Evolutionary conservation across 2,113 vertebrate genomes (phyloP).

Genomic region (Bubalus kerabau): DNA sequence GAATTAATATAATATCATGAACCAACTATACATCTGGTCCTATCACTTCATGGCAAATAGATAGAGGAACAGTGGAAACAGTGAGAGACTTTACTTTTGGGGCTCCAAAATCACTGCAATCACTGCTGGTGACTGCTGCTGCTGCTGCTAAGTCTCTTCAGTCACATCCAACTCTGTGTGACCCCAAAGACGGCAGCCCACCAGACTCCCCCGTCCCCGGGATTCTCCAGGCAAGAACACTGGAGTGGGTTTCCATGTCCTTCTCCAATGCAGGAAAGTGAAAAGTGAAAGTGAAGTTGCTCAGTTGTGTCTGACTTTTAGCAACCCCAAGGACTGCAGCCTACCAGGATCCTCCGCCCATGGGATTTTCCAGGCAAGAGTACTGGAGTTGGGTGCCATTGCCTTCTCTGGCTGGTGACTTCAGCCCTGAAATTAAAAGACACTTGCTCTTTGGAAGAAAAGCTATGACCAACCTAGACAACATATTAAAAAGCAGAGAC

Average conservation of each 20-base stretch:
- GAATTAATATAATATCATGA: not conserved
- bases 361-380: too few relatives aligned
- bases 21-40: not conserved
- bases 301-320: too few relatives aligned
- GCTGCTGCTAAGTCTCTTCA: too few relatives aligned
- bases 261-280: too few relatives aligned
- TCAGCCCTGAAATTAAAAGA: not conserved
- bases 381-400: too few relatives aligned
- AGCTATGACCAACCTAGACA: not conserved
- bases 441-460: not conserved
- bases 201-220: accelerated
- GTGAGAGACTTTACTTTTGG: not conserved
- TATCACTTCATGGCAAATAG: not conserved
- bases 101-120: not conserved
- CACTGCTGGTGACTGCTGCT: too few relatives aligned
- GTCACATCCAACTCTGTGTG: accelerated
- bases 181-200: too few relatives aligned
- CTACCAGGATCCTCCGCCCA: too few relatives aligned
- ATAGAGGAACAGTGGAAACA: not conserved
- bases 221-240: too few relatives aligned
- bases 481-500: not conserved
- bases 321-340: too few relatives aligned
- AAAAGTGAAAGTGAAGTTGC: too few relatives aligned
- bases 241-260: too few relatives aligned
- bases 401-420: not conserved